Conservation (phyloP, 2,113 vertebrate genomes). For the Grallaria varia region DNA sequence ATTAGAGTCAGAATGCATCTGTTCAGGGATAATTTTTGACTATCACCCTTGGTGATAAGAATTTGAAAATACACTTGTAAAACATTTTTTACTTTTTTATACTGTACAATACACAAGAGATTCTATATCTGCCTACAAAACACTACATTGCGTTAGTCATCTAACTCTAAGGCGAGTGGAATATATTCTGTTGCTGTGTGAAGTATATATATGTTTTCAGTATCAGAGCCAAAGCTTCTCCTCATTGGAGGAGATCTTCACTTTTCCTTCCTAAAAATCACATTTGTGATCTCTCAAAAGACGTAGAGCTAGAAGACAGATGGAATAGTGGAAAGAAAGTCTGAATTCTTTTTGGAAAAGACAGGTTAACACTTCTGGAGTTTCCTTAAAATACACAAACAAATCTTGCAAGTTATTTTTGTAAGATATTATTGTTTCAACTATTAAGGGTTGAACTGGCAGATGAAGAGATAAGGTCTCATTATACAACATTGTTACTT, state of each 20-base stretch:
- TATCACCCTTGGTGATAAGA: neutral
- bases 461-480: neutral
- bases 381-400: neutral
- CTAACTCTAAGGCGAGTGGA: neutral
- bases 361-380: neutral
- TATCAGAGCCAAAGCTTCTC: neutral
- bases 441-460: neutral
- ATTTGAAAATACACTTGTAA: neutral
- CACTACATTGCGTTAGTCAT: neutral
- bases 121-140: neutral
- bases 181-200: neutral
- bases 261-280: neutral
- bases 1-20: neutral
- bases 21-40: neutral
- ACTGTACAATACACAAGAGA: neutral
- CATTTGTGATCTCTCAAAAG: neutral
- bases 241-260: neutral
- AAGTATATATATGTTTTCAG: neutral
- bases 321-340: neutral
- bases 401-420: neutral
- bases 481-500: neutral
- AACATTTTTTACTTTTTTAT: neutral
- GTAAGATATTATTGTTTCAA: neutral
- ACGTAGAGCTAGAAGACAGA: neutral
- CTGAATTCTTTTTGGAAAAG: neutral